Evolutionary conservation across 2,888 invertebrate species (phyloP).

Genomic region (Tachina lurida): DNA sequence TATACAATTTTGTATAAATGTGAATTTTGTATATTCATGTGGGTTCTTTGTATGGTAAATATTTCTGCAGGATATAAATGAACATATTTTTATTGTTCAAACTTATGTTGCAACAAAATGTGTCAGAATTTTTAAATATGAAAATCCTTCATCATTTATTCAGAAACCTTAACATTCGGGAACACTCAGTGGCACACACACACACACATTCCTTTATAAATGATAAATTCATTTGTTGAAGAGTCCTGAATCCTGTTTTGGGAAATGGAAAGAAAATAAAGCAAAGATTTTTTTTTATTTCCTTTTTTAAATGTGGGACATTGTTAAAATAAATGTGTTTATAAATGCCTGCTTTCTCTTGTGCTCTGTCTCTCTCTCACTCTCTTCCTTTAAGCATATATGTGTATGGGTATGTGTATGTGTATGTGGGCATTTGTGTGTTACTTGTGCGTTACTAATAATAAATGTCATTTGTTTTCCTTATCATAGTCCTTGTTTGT

Average conservation of each 20-base stretch:
- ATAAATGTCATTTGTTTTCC: conserved; percentile 63
- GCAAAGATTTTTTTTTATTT: not conserved
- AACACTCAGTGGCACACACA: conserved; percentile 1
- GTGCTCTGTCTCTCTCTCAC: no score
- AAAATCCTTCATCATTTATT: conserved; percentile 65
- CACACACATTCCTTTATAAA: not conserved
- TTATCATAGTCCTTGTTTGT: conserved; percentile 37
- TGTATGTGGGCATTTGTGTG: not conserved
- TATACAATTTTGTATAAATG: not conserved
- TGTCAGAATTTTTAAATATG: conserved; percentile 65
- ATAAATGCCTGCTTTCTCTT: not conserved
- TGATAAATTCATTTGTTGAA: conserved; percentile 1
- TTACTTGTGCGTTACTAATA: conserved; percentile 18
- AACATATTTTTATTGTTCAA: conserved; percentile 57
- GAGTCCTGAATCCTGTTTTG: conserved; percentile 7
- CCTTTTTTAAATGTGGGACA: conserved; percentile 5
- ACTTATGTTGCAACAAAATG: conserved; percentile 66
- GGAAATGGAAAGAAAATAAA: not conserved
- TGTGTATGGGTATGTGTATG: not conserved
- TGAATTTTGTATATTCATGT: not conserved
- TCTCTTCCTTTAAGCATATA: not conserved
- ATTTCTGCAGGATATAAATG: conserved; percentile 13
- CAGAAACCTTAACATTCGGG: conserved; percentile 46
- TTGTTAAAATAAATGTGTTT: conserved; percentile 8
- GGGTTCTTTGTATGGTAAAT: not conserved